A percentile compares a stretch with the other conserved stretches of the same genome.
phyloP scores from a whole-genome alignment of 2,888 invertebrate species.

The Linyphia triangularis region DNA sequence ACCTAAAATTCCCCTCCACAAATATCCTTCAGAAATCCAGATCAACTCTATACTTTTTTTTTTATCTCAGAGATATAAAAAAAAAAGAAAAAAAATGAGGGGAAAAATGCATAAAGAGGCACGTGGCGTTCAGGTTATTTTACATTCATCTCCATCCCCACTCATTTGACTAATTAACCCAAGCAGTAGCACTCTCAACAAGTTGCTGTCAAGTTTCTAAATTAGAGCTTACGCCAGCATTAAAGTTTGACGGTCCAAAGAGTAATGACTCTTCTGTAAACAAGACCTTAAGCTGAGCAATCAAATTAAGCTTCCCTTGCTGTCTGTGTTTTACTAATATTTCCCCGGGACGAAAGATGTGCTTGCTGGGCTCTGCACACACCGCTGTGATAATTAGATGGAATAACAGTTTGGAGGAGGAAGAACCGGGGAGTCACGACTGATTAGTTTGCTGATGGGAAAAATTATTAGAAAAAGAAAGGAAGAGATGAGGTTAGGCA shows the following conservation, averaged over 20 bases:
- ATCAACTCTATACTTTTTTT: too few species aligned
- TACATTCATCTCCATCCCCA: background rate
- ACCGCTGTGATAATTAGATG: constrained; percentile 51
- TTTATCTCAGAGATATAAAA: too few species aligned
- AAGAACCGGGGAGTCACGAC: background rate
- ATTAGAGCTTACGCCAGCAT: constrained; percentile 38
- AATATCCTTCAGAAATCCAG: too few species aligned
- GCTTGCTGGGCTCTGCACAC: background rate
- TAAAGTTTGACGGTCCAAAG: constrained; percentile 43
- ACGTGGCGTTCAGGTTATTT: too few species aligned
- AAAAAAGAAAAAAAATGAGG: too few species aligned
- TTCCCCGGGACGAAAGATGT: constrained; percentile 20
- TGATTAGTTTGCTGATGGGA: background rate
- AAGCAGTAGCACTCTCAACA: constrained; percentile 24
- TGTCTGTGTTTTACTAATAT: constrained; percentile 42
- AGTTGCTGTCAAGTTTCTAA: constrained; percentile 52
- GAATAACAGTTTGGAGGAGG: constrained; percentile 13
- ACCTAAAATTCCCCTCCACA: too few species aligned
- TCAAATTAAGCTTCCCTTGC: constrained; percentile 43
- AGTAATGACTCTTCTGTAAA: constrained; percentile 54
- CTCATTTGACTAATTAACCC: constrained; percentile 26
- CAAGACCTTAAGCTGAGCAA: constrained; percentile 43
- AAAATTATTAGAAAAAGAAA: background rate
- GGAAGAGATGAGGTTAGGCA: background rate
- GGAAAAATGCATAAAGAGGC: too few species aligned